Base-by-base conservation (phyloP, 2,797 vertebrate species). In the Anguilla pacifica region DNA sequence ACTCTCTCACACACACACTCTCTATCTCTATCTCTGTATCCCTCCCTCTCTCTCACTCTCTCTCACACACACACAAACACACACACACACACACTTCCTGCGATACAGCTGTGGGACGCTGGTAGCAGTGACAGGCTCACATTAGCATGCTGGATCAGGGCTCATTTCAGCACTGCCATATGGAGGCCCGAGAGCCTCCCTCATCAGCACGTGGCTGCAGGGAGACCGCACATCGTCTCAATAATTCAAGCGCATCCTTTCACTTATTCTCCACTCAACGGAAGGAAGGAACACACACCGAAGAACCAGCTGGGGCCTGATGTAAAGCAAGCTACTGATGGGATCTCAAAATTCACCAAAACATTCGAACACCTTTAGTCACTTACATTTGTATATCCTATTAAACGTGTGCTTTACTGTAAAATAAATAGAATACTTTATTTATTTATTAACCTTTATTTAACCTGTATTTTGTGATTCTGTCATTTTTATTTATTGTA, bases 151-250 rank as follows among this genome's bases (percentile, higher is more conserved):
- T 74, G 70, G 31, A 6, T 17, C 6, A 28, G 7, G n/a, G 67
- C 67, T 74, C 3, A 74, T 74, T 74, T 74, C 15, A 13, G 70
- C 17, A 31, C 15, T 74, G 67, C 67, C 67, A 28, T 70, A 70
- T 28, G 70, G 70, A 74, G 13, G 31, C 64, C 51, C 6, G 2
- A 35, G 9, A 13, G 28, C 13, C 7, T 28, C 9, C 0, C 17
- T 31, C 28, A 9, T 11, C 31, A 35, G 70, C 70, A 39, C 70
- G 31, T 74, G 31, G 25, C 72, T 81, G 79, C 59, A 61, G 79
- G 53, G 81, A 86, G 31, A 81, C 15, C 22, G 35, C 35, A 87
- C 61, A 49, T 87, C 81, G 9, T 61, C 55, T 81, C 43, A 43
- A 61, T 17, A 43, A 43, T n/a, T 64, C 22, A 39, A 19, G 19